A percentile compares a stretch with the other conserved stretches of the same genome.
Conservation (phyloP, 2,797 vertebrate genomes). For the Cottoperca gobio region DNA sequence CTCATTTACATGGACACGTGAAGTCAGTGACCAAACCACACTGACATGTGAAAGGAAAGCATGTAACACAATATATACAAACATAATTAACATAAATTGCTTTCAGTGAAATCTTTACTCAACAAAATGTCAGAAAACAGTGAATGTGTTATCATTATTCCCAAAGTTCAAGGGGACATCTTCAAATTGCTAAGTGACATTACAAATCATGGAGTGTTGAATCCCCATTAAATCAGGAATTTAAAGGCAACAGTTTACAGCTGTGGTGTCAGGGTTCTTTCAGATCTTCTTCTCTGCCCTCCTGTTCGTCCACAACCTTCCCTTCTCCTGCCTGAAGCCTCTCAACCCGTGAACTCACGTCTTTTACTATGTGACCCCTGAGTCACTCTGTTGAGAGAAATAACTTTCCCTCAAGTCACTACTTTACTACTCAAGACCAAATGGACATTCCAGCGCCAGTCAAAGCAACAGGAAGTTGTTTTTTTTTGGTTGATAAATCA, state of each 20-base stretch:
- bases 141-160: background rate
- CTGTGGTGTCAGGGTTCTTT: slow-evolving; percentile 41
- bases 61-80: background rate
- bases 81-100: background rate
- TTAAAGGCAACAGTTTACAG: slow-evolving; percentile 41
- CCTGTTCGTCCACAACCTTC: background rate
- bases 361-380: slow-evolving; percentile 41
- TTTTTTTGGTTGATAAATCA: slow-evolving; percentile 54
- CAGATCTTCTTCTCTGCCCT: slow-evolving; percentile 20
- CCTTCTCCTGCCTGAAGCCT: slow-evolving; percentile 18
- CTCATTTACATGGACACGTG: slow-evolving; percentile 54
- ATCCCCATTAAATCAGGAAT: slow-evolving; percentile 39
- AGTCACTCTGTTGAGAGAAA: slow-evolving; percentile 50
- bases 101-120: too few species aligned
- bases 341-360: slow-evolving; percentile 36
- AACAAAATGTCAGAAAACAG: background rate
- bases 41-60: slow-evolving; percentile 35
- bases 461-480: slow-evolving; percentile 49
- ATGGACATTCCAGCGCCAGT: slow-evolving; percentile 36
- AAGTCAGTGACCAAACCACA: slow-evolving; percentile 10
- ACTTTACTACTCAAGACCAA: slow-evolving; percentile 40
- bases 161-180: background rate
- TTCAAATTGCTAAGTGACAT: background rate
- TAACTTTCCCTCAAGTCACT: slow-evolving; percentile 45
- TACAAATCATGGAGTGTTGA: slow-evolving; percentile 52